Evolutionary conservation across 2,888 invertebrate genomes (phyloP).

Genomic region (Reticulitermes lucifugus): DNA sequence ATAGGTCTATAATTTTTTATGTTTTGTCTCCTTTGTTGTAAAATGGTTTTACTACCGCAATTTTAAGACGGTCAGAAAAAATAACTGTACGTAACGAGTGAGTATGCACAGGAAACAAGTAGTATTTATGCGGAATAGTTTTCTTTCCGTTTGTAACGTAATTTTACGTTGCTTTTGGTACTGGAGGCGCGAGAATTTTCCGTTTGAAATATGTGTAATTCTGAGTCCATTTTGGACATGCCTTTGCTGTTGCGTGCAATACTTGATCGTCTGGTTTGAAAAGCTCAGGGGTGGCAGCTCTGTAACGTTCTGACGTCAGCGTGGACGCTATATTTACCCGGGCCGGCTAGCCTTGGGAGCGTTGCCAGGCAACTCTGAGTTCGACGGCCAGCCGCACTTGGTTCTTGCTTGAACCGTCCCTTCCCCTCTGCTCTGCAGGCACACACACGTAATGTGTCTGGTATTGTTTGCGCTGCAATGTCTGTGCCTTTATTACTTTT

Average conservation of each 20-base stretch:
- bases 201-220: no score
- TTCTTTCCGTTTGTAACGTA: no score
- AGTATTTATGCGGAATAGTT: no score
- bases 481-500: no score
- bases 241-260: neutral
- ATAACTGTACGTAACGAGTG: no score
- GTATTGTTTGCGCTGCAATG: constrained; percentile 22
- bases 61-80: no score
- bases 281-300: constrained; percentile 41
- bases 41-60: no score
- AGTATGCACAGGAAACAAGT: no score
- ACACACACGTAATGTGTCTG: constrained; percentile 8
- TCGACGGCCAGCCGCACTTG: constrained; percentile 53
- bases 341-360: constrained; percentile 54
- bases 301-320: constrained; percentile 49
- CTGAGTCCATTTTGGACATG: neutral
- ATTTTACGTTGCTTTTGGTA: no score
- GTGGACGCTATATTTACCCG: constrained; percentile 53
- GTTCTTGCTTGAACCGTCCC: constrained; percentile 13
- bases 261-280: constrained; percentile 33
- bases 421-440: neutral
- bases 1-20: no score
- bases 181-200: no score
- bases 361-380: constrained; percentile 54
- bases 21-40: no score